These are phyloP conservation scores for Sycon ciliatum DNA, from an alignment of 37 sponge, comb jelly and placozoan species.

Conservation along the genomic window DNA sequence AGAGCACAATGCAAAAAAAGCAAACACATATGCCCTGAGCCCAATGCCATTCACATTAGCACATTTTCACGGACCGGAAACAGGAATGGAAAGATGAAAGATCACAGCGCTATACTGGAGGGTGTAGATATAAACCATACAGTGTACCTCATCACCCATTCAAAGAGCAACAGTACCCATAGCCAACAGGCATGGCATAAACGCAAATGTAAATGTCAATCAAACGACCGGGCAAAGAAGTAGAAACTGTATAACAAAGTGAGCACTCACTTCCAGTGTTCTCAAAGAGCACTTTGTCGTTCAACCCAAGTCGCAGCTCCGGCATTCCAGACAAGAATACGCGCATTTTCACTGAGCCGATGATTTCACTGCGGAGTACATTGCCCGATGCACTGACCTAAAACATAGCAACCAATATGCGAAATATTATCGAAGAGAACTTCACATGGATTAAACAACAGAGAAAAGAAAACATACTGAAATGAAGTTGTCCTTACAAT, in stretches of 20 bases:
- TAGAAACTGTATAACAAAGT: neutral
- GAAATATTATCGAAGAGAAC: neutral
- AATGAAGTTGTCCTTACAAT: neutral
- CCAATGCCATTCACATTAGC: too few relatives aligned
- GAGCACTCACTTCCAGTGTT: slow-evolving; percentile 68
- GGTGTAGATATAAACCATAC: too few relatives aligned
- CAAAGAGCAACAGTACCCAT: too few relatives aligned
- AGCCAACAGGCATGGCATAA: too few relatives aligned
- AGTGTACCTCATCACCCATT: too few relatives aligned
- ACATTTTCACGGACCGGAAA: too few relatives aligned
- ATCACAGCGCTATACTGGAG: too few relatives aligned
- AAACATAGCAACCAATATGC: too few relatives aligned
- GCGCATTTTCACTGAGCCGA: slow-evolving; percentile 84
- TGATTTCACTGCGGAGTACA: slow-evolving; percentile 85
- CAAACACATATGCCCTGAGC: neutral
- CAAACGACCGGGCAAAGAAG: too few relatives aligned
- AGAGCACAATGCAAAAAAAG: neutral
- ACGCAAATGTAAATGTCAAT: too few relatives aligned
- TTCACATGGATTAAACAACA: neutral
- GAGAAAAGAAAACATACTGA: neutral
- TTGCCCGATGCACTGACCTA: slow-evolving; percentile 84
- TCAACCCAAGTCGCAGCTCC: slow-evolving; percentile 87
- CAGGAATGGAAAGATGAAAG: too few relatives aligned
- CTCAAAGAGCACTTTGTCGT: slow-evolving; percentile 92
- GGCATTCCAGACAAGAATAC: slow-evolving; percentile 94